Evolutionary conservation across 2,113 vertebrate genomes (phyloP), one percentile per base, ranked within the genome.

Genomic region (Fregetta grallaria): DNA sequence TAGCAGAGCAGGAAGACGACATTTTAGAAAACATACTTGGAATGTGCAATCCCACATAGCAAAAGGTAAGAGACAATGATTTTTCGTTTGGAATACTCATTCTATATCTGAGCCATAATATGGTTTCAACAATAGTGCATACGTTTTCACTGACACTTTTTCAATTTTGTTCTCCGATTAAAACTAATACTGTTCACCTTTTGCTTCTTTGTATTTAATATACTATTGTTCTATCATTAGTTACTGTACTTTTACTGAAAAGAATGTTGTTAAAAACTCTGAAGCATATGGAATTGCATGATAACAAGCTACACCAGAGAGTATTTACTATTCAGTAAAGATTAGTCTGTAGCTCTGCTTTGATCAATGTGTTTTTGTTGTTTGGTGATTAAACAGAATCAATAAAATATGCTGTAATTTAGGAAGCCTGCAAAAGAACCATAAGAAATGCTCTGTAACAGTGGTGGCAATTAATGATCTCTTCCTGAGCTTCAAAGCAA

Each of bases 1-100:
- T 99, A 92, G 3, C 52, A 83, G 4, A 96, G n/a, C 29, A 94
- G 50, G 53, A 34, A 86, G 44, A 86, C 9, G 4, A 79, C 13
- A 83, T 67, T 78, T 91, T n/a, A 80, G 23, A 93, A 29, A 61
- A 66, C 0, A 0, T 13, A 40, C 22, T 66, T 75, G 32, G 8
- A 76, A 70, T 21, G 6, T 29, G 21, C 38, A 88, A 70, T 59
- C 34, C 11, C 22, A 56, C 9, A 15, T 3, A 70, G 1, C 16
- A 59, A 63, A 80, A 92, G 15, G 13, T 63, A 71, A 76, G 49
- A 73, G 47, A 49, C 13, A 32, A 10, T 4, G 7, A 90, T 62
- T 53, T 66, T 73, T 55, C 1, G 0, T 53, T 82, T 88, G 25
- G 63, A 68, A 61, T 34, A 72, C 9, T 65, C 17, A 29, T 32